phyloP scores from a whole-genome alignment of 2,113 vertebrate species.

The Chaetops frenatus region DNA sequence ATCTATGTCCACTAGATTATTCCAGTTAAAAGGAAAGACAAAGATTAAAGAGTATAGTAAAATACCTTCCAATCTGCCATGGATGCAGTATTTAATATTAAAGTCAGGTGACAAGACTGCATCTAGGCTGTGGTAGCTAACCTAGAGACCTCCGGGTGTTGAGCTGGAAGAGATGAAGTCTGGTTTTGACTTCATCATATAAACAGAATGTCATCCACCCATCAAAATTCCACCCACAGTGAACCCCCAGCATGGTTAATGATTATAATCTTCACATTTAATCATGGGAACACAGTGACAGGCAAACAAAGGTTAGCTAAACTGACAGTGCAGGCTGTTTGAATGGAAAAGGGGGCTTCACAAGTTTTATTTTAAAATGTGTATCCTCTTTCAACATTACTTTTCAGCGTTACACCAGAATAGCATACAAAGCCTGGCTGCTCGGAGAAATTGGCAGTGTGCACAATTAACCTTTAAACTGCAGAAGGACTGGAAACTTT shows the following conservation, averaged over 20 bases:
- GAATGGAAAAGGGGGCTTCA: slow-evolving; percentile 21
- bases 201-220: slow-evolving; percentile 76
- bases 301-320: slow-evolving; percentile 77
- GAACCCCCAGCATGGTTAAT: slow-evolving; percentile 70
- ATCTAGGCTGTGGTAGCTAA: slow-evolving; percentile 65
- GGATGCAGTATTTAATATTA: slow-evolving; percentile 43
- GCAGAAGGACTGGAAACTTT: neutral
- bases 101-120: slow-evolving; percentile 70
- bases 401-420: slow-evolving; percentile 11
- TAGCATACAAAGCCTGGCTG: neutral
- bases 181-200: slow-evolving; percentile 70
- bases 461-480: slow-evolving; percentile 45
- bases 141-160: slow-evolving; percentile 82
- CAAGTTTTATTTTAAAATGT: slow-evolving; percentile 64
- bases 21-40: slow-evolving; percentile 60
- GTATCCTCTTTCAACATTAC: neutral
- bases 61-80: slow-evolving; percentile 51
- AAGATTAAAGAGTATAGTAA: slow-evolving; percentile 45
- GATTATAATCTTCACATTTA: slow-evolving; percentile 82
- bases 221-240: slow-evolving; percentile 72
- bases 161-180: slow-evolving; percentile 81
- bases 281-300: slow-evolving; percentile 75
- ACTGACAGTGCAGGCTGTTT: slow-evolving; percentile 68
- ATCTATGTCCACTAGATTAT: slow-evolving; percentile 71
- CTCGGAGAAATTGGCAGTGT: neutral